phyloP scores from a whole-genome alignment of 2,113 vertebrate genomes.

The Ahaetulla prasina region DNA sequence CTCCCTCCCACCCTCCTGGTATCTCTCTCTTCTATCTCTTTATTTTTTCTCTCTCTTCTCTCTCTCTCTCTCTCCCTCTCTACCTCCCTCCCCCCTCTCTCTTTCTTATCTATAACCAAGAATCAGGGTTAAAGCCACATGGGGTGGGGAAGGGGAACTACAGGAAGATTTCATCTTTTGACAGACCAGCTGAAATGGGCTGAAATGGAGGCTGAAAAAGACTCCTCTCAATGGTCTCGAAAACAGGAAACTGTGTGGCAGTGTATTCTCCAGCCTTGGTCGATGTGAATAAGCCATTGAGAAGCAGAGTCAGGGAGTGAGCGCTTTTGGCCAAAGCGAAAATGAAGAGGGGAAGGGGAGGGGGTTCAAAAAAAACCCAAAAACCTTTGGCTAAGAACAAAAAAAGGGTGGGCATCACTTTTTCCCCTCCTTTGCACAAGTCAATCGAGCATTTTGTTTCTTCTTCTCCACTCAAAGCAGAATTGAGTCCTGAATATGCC shows the following conservation, averaged over 20 bases:
- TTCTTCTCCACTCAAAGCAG: neutral
- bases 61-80: fast-evolving
- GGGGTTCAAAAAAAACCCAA: neutral
- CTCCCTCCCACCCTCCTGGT: too few species aligned
- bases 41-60: too few species aligned
- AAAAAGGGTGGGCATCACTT: neutral
- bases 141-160: slow-evolving; percentile 37
- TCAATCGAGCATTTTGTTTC: neutral
- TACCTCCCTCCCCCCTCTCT: too few species aligned
- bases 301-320: slow-evolving; percentile 11
- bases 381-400: slow-evolving; percentile 13
- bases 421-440: slow-evolving; percentile 4
- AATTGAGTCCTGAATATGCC: neutral
- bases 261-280: slow-evolving; percentile 42
- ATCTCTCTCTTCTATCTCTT: too few species aligned
- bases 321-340: neutral
- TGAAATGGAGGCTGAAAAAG: slow-evolving; percentile 52
- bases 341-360: neutral
- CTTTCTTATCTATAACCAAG: neutral
- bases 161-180: slow-evolving; percentile 55
- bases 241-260: slow-evolving; percentile 65
- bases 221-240: slow-evolving; percentile 47
- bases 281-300: slow-evolving; percentile 59
- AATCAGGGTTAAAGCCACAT: slow-evolving; percentile 21
- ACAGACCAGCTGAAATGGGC: slow-evolving; percentile 49